Evolutionary conservation across 2,113 vertebrate species (phyloP), one percentile per base, ranked within the genome.

Genomic region (Centropristis striata): DNA sequence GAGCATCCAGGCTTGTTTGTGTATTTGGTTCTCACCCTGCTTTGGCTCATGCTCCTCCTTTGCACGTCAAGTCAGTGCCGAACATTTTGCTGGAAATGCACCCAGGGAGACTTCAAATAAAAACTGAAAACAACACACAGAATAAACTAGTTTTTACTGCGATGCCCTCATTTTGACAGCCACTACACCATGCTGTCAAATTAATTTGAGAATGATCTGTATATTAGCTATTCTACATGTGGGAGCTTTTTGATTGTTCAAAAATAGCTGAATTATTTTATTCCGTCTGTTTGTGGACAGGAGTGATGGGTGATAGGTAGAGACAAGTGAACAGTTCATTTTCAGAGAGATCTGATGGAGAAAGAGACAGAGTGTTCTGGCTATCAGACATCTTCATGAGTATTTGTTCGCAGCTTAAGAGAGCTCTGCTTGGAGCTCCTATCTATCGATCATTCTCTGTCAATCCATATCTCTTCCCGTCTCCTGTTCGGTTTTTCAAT

Each of bases 371-470:
- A 32, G 11, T 44, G 60, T 61, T 54, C 32, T 55, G 61, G 59
- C 70, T 42, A 25, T 64, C 64, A 60, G 32, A 75, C 23, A 21
- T 39, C 46, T 41, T 84, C 66, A 23, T 0, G 28, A 67, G 41
- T 28, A 55, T 85, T 75, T 58, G 20, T 76, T 71, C 20, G 65
- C 41, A 73, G 21, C 20, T 47, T 58, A 70, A 44, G 8, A 70
- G 53, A 65, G 49, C 46, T 53, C 15, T 25, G 39, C 55, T 65
- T 57, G n/a, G 13, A 61, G 58, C 32, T 63, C 46, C 58, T 8
- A 25, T 78, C 44, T 50, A 69, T 78, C 46, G 25, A 32, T 75
- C 71, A 70, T 53, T 69, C 21, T 53, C 46, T 59, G 70, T 86
- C 71, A 75, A 44, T 81, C 49, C 41, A 21, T 41, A 75, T 58